Conservation (phyloP, 2,797 vertebrate genomes). For the Trachurus trachurus region DNA sequence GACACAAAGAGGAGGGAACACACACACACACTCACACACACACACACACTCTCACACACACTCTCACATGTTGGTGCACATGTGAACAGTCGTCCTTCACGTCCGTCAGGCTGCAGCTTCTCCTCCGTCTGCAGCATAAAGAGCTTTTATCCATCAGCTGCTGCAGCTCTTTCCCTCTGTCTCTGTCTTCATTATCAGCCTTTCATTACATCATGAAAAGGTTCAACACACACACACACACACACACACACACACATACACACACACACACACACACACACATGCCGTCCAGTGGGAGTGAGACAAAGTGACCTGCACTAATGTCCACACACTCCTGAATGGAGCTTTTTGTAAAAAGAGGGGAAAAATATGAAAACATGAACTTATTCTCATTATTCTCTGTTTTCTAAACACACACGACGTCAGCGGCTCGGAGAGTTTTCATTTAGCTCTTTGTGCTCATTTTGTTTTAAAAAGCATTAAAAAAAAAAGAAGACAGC, state of each 20-base stretch:
- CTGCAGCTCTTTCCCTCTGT: too few relatives aligned
- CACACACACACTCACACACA: not conserved
- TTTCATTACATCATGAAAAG: slow-evolving; percentile 60
- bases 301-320: not conserved
- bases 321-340: slow-evolving; percentile 27
- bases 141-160: slow-evolving; percentile 31
- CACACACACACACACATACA: too few relatives aligned
- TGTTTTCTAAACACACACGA: not conserved
- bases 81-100: not conserved
- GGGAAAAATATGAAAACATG: not conserved
- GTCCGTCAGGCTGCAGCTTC: slow-evolving; percentile 23
- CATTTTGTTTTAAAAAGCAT: not conserved
- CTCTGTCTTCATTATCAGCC: slow-evolving; percentile 26
- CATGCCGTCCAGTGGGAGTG: too few relatives aligned
- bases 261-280: too few relatives aligned
- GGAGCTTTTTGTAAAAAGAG: slow-evolving; percentile 16
- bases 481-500: too few relatives aligned
- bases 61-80: slow-evolving; percentile 31
- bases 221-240: too few relatives aligned
- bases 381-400: not conserved
- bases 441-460: not conserved
- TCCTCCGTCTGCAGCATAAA: slow-evolving; percentile 61
- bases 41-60: not conserved
- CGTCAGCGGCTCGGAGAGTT: not conserved
- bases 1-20: slow-evolving; percentile 30